Base-by-base conservation (phyloP, 1,140 invertebrate species). In the Conus ventricosus region DNA sequence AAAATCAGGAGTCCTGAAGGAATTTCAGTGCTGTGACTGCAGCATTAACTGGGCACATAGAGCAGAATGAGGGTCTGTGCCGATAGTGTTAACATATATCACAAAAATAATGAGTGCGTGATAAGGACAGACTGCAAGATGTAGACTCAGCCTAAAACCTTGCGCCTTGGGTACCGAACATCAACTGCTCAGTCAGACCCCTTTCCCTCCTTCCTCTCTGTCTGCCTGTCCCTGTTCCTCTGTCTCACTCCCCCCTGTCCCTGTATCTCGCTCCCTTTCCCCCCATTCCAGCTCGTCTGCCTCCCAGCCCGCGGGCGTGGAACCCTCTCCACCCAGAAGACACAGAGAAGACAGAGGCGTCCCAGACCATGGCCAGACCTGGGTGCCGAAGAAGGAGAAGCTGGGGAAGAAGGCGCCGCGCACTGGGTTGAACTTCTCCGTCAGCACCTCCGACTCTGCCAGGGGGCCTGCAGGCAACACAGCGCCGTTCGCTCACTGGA, bases 391-490 rank as follows among this genome's bases (percentile, higher is more conserved):
- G 23, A 83, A 51, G 55, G 81, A 83, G 81, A 83, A 83, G 54
- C 81, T 83, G 23, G 81, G 81, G 54, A 55, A 83, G 55, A 83
- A 83, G 8, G 53, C 81, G 53, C 20, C 25, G 15, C 39, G 39
- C 53, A 83, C 81, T 17, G 81, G 81, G 20, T 51, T 25, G 25
- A 83, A 55, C 11, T 57, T 83, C 17, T 83, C 81, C n/a, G 81
- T 83, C 81, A 83, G 27, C 15, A 83, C 81, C 27, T 83, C 81
- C 15, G 81, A 83, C 81, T 83, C 81, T 8, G 81, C 81, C 81
- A 83, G 53, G 5, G 81, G 81, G 55, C 81, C 81, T 83, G 81
- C 53, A 60, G 39, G 39, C 39, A 39, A 39, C 39, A 23, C 71
- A 75, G 39, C 39, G 39, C 39, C 3, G 0, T 39, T 39, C 39